Evolutionary conservation across 2,113 vertebrate genomes (phyloP).

Genomic region (Sclerurus mexicanus): DNA sequence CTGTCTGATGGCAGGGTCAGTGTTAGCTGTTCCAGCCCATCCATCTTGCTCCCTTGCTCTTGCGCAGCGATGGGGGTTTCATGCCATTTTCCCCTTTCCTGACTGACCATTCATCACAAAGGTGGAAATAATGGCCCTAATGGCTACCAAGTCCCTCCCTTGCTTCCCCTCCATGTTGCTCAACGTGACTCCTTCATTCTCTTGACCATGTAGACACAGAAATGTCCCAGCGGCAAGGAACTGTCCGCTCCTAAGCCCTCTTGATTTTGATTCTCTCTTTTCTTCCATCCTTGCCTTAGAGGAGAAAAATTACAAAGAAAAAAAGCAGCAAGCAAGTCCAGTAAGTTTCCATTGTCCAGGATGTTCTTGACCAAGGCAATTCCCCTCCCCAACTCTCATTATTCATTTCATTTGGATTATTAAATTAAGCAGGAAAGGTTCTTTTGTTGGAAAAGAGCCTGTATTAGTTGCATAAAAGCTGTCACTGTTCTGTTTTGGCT

Average conservation of each 20-base stretch:
- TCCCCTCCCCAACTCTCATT: background rate
- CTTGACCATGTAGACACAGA: background rate
- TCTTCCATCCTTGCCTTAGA: background rate
- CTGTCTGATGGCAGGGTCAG: background rate
- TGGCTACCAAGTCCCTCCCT: background rate
- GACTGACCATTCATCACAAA: background rate
- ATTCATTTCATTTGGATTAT: conserved; percentile 38
- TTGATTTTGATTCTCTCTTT: background rate
- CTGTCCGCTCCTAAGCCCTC: background rate
- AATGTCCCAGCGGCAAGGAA: background rate
- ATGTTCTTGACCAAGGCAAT: conserved; percentile 19
- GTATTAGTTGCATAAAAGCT: conserved; percentile 50
- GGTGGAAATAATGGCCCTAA: conserved; percentile 27
- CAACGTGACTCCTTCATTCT: background rate
- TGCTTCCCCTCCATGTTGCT: background rate
- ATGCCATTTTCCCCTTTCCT: background rate
- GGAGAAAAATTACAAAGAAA: background rate
- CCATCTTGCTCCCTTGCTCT: conserved; percentile 1
- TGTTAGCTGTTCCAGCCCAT: background rate
- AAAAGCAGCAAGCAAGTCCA: background rate
- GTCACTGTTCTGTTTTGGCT: conserved; percentile 57
- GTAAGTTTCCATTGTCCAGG: conserved; percentile 1
- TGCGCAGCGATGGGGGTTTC: background rate
- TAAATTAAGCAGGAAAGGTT: conserved; percentile 55
- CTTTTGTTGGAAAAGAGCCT: conserved; percentile 55